These are phyloP conservation scores for Scolopax mira DNA, from an alignment of 2,113 vertebrate genomes.

Conservation along the genomic window DNA sequence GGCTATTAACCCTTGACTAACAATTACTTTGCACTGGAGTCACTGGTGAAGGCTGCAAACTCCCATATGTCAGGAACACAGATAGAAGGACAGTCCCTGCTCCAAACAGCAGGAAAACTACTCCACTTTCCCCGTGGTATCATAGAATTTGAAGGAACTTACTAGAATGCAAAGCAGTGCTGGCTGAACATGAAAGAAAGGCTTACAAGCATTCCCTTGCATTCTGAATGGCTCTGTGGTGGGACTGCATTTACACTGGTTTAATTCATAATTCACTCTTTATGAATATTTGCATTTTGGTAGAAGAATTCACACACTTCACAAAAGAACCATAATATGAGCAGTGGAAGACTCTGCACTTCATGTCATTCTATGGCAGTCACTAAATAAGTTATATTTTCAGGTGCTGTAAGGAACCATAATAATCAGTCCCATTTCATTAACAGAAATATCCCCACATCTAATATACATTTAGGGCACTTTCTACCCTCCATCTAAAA, in stretches of 20 bases:
- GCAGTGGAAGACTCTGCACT: background rate
- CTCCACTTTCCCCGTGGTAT: background rate
- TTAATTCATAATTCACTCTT: background rate
- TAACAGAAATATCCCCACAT: background rate
- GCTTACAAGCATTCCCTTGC: background rate
- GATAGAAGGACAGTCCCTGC: background rate
- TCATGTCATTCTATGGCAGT: background rate
- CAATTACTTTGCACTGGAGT: background rate
- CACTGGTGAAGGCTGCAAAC: background rate
- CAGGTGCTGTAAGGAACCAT: background rate
- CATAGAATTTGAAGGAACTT: background rate
- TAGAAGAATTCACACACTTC: background rate
- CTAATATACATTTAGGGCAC: background rate
- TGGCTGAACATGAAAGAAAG: background rate
- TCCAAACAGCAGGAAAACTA: background rate
- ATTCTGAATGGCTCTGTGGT: background rate
- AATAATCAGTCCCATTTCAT: background rate
- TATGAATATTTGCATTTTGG: background rate
- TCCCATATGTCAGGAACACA: rapidly evolving
- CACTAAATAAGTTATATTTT: background rate
- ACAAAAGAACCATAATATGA: background rate
- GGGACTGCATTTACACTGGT: background rate
- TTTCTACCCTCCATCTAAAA: background rate
- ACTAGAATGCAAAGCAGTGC: background rate
- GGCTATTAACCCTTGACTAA: background rate